Evolutionary conservation across 2,797 vertebrate species (phyloP).

Genomic region (Enteromius trimaculatus): DNA sequence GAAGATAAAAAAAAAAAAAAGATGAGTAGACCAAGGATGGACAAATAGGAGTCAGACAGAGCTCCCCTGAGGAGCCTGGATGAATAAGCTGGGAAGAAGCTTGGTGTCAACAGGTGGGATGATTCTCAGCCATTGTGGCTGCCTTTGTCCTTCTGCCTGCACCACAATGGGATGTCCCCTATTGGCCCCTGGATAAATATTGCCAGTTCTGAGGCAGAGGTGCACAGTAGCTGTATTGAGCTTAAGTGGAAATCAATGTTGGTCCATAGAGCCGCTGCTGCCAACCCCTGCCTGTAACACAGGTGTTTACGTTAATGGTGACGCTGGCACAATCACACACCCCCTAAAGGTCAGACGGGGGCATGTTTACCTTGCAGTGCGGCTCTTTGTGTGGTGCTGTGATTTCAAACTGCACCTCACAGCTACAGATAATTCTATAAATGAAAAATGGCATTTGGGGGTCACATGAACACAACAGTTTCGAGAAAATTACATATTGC

Average conservation of each 20-base stretch:
- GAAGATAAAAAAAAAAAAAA: slow-evolving; percentile 32
- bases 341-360: slow-evolving; percentile 65
- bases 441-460: slow-evolving; percentile 9
- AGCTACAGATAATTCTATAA: slow-evolving; percentile 37
- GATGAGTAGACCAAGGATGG: not conserved
- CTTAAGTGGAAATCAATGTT: slow-evolving; percentile 81
- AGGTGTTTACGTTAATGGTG: slow-evolving; percentile 73
- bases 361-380: slow-evolving; percentile 65
- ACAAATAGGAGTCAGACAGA: slow-evolving; percentile 42
- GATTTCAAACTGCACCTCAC: slow-evolving; percentile 13
- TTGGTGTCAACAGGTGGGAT: slow-evolving; percentile 69
- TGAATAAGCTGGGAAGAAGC: slow-evolving; percentile 71
- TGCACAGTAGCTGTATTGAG: slow-evolving; percentile 69
- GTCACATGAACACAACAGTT: slow-evolving; percentile 18
- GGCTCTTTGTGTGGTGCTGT: slow-evolving; percentile 45
- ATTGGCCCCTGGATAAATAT: slow-evolving; percentile 77
- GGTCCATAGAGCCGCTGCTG: slow-evolving; percentile 62
- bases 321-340: slow-evolving; percentile 69
- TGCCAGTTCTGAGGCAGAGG: slow-evolving; percentile 72
- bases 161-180: slow-evolving; percentile 73
- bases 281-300: slow-evolving; percentile 51
- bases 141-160: slow-evolving; percentile 66
- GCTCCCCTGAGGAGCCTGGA: slow-evolving; percentile 64
- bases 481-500: not conserved
- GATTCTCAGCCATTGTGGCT: slow-evolving; percentile 69